phyloP scores from a whole-genome alignment of 2,113 vertebrate species.

The Hyperoodon ampullatus region DNA sequence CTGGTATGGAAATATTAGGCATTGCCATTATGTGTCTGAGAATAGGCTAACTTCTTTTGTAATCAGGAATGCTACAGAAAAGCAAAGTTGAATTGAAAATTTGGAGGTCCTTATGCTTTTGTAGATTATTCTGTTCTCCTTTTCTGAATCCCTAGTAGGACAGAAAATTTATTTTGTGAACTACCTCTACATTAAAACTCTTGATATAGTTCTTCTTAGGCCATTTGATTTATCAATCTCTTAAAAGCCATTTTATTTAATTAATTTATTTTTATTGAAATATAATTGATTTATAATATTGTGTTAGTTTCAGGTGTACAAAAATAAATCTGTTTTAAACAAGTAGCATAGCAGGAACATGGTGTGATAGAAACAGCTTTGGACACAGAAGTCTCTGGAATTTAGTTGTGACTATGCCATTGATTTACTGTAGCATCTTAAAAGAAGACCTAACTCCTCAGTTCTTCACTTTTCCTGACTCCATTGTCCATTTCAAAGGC shows the following conservation, averaged over 20 bases:
- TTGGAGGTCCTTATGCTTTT: neutral
- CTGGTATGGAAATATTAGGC: neutral
- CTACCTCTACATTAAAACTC: neutral
- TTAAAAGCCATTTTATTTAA: neutral
- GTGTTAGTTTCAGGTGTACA: neutral
- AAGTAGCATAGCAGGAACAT: neutral
- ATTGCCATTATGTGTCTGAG: neutral
- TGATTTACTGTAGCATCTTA: constrained; percentile 21
- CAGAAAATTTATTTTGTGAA: neutral
- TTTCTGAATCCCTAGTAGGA: constrained; percentile 18
- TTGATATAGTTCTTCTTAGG: neutral
- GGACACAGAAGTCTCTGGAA: neutral
- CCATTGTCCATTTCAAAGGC: neutral
- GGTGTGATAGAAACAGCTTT: neutral
- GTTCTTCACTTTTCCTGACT: neutral
- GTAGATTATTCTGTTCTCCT: neutral
- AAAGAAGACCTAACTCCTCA: neutral
- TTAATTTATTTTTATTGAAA: neutral
- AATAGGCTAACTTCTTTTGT: neutral
- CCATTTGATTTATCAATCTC: neutral
- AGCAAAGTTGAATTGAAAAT: neutral
- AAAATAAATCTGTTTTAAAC: neutral
- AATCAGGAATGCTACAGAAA: neutral
- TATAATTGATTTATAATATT: neutral
- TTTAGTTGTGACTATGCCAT: neutral